phyloP scores from a whole-genome alignment of 2,888 invertebrate species.

The Cerceris rybyensis region DNA sequence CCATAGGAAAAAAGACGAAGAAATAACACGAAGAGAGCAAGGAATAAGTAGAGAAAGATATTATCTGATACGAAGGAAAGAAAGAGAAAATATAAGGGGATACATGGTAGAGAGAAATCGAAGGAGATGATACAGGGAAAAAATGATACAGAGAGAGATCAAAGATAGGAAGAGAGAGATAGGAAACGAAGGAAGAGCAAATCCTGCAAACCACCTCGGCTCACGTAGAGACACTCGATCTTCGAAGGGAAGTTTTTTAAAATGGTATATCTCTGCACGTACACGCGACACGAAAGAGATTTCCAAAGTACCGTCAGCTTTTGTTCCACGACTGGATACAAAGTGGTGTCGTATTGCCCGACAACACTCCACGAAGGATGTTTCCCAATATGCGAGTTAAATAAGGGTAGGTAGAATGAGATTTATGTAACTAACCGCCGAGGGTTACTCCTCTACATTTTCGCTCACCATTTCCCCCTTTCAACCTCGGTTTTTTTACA shows the following conservation, averaged over 20 bases:
- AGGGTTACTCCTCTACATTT: neutral
- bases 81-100: no score
- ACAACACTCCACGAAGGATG: neutral
- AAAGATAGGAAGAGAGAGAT: conserved; percentile 13
- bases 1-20: no score
- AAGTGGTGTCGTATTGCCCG: conserved; percentile 27
- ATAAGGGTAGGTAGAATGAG: conserved; percentile 3
- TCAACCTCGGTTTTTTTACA: no score
- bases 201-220: conserved; percentile 23
- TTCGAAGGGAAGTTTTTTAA: conserved; percentile 29
- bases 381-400: conserved; percentile 21
- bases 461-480: neutral
- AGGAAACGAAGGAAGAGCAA: conserved; percentile 9
- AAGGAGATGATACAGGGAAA: no score
- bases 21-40: no score
- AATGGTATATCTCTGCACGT: conserved; percentile 16
- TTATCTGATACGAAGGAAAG: no score
- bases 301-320: conserved; percentile 28
- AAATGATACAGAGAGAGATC: neutral
- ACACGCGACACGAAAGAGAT: conserved; percentile 15
- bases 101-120: no score
- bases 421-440: conserved; percentile 14
- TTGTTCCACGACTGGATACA: conserved; percentile 23
- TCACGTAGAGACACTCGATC: conserved; percentile 47
- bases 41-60: no score